These are phyloP conservation scores for Gymnocheta viridis DNA, from an alignment of 2,888 invertebrate genomes.

Conservation along the genomic window DNA sequence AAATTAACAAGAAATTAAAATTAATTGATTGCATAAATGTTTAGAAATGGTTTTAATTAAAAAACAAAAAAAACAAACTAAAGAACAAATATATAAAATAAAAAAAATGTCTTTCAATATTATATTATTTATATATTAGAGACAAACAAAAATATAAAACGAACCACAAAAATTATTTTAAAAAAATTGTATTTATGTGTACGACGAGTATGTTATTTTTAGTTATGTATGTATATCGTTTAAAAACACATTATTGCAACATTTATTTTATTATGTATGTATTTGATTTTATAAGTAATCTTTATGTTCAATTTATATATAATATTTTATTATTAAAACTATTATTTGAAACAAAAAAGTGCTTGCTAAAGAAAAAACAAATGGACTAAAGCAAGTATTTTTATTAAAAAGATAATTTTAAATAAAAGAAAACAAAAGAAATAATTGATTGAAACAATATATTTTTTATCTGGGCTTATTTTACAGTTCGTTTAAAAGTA, in stretches of 20 bases:
- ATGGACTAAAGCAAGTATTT: constrained; percentile 59
- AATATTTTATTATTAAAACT: constrained; percentile 41
- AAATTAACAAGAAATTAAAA: constrained; percentile 29
- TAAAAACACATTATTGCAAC: constrained; percentile 52
- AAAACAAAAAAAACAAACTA: constrained; percentile 27
- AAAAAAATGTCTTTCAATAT: constrained; percentile 54
- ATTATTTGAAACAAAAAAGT: constrained; percentile 55
- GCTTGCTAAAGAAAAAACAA: constrained; percentile 56
- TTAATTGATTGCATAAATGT: constrained; percentile 62
- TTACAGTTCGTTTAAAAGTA: neutral
- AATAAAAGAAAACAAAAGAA: constrained; percentile 57
- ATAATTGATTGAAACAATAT: constrained; percentile 42
- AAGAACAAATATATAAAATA: neutral
- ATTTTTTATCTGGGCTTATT: neutral
- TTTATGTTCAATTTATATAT: constrained; percentile 54
- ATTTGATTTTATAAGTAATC: constrained; percentile 52
- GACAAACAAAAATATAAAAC: constrained; percentile 7
- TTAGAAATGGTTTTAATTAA: constrained; percentile 63
- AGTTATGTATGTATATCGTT: constrained; percentile 55
- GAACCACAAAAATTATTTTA: constrained; percentile 4
- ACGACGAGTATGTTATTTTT: constrained; percentile 57
- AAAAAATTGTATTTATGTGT: constrained; percentile 48
- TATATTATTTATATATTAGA: constrained; percentile 65
- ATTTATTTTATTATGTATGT: constrained; percentile 48
- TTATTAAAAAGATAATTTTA: constrained; percentile 53